phyloP scores from a whole-genome alignment of 1,140 invertebrate genomes.

The Trachymyrmex septentrionalis region DNA sequence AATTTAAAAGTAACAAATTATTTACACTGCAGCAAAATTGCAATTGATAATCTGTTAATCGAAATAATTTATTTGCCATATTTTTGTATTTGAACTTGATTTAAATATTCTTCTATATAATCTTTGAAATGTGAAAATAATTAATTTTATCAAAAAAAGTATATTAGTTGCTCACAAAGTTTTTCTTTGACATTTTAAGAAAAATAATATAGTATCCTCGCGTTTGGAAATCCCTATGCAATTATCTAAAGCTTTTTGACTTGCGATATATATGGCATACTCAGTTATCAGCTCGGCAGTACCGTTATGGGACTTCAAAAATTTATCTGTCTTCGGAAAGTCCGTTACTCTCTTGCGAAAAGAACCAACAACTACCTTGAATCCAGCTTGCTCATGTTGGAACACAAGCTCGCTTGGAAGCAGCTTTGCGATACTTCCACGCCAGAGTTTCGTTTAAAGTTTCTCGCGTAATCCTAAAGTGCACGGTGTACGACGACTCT shows the following conservation, averaged over 20 bases:
- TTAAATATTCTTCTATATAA: neutral
- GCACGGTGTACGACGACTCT: slow-evolving; percentile 69
- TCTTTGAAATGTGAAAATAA: neutral
- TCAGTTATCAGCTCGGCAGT: slow-evolving; percentile 42
- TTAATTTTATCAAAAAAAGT: neutral
- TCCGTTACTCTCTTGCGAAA: slow-evolving; percentile 52
- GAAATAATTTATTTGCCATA: slow-evolving; percentile 4
- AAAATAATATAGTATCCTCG: neutral
- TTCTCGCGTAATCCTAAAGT: slow-evolving; percentile 80
- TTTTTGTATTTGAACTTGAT: neutral
- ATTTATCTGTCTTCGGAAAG: slow-evolving; percentile 61
- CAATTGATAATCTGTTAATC: neutral
- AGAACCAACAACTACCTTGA: slow-evolving; percentile 52
- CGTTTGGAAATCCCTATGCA: slow-evolving; percentile 4
- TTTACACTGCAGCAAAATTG: neutral
- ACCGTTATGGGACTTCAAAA: slow-evolving; percentile 60
- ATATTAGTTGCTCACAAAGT: neutral
- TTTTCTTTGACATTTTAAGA: slow-evolving; percentile 10
- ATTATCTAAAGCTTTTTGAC: slow-evolving; percentile 47
- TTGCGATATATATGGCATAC: neutral
- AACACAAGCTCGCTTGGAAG: slow-evolving; percentile 33
- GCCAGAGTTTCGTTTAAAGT: slow-evolving; percentile 77
- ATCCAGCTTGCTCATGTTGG: slow-evolving; percentile 38
- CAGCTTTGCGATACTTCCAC: slow-evolving; percentile 75
- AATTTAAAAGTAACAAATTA: neutral